A percentile compares a stretch with the other conserved stretches of the same genome.
These are phyloP conservation scores for Pipa parva DNA, from an alignment of 2,113 vertebrate species.

Conservation along the genomic window DNA sequence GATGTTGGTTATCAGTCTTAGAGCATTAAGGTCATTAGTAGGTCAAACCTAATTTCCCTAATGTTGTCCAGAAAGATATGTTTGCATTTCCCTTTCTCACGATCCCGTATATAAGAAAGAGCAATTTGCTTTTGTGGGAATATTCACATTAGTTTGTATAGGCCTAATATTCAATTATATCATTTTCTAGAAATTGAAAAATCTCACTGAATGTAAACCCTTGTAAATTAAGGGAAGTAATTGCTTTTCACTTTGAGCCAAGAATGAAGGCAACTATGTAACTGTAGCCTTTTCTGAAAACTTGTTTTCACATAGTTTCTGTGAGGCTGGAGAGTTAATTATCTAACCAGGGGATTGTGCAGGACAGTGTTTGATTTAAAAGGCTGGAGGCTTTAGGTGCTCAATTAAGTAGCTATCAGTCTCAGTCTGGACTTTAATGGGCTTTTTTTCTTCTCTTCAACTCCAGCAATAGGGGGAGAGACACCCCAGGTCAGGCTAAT, in stretches of 20 bases:
- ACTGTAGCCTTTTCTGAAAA: conserved; percentile 61
- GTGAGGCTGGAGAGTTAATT: conserved; percentile 76
- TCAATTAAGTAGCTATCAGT: conserved; percentile 95
- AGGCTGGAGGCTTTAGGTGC: conserved; percentile 90
- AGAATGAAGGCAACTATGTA: conserved; percentile 55
- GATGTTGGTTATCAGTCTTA: conserved; percentile 41
- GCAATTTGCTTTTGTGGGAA: conserved; percentile 30
- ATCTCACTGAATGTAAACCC: conserved; percentile 38
- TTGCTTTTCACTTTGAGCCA: conserved; percentile 50
- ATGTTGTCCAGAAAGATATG: conserved; percentile 31
- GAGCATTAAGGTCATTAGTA: conserved; percentile 39
- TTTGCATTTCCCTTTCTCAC: conserved; percentile 39
- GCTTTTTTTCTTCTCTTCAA: conserved; percentile 80
- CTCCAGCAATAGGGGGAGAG: conserved; percentile 76
- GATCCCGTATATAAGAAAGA: conserved; percentile 30
- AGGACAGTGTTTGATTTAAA: conserved; percentile 95
- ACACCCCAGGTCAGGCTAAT: conserved; percentile 91
- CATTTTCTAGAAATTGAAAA: conserved; percentile 41
- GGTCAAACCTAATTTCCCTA: conserved; percentile 41
- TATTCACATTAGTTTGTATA: conserved; percentile 6
- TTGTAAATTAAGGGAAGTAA: conserved; percentile 38
- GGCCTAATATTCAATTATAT: conserved; percentile 39
- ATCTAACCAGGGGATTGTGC: conserved; percentile 82
- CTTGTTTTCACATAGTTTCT: conserved; percentile 62
- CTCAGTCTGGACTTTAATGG: conserved; percentile 94